These are phyloP conservation scores for Nymphalis io DNA, from an alignment of 1,140 invertebrate species.

Conservation along the genomic window DNA sequence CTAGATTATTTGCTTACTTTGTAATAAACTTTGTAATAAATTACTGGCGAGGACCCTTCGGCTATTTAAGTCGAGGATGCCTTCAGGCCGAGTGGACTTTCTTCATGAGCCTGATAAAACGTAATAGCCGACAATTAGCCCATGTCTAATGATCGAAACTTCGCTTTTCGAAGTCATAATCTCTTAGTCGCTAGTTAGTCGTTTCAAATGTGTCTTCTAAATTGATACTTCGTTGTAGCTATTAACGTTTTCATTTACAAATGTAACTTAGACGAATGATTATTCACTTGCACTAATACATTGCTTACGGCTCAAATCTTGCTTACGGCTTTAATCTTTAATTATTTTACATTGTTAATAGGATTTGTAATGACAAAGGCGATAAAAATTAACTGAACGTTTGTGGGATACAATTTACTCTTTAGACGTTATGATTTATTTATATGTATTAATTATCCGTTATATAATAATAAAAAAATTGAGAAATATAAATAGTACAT, in stretches of 20 bases:
- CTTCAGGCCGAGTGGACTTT: constrained; percentile 16
- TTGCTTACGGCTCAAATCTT: background rate
- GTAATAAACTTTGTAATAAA: constrained; percentile 26
- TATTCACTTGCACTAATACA: background rate
- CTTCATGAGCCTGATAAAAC: constrained; percentile 27
- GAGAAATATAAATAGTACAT: too few species aligned
- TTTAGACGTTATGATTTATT: too few species aligned
- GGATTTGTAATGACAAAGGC: background rate
- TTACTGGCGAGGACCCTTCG: constrained; percentile 11
- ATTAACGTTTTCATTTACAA: constrained; percentile 20
- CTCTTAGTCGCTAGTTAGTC: constrained; percentile 23
- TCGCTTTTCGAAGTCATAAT: constrained; percentile 19
- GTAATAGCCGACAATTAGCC: constrained; percentile 27
- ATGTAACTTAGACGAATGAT: constrained; percentile 13
- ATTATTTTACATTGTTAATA: background rate
- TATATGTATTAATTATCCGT: too few species aligned
- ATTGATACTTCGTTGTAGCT: constrained; percentile 18
- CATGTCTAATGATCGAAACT: constrained; percentile 33
- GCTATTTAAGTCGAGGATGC: constrained; percentile 3
- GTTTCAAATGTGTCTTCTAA: constrained; percentile 27
- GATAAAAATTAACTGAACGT: too few species aligned
- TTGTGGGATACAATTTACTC: too few species aligned
- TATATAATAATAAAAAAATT: too few species aligned
- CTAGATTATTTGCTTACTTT: constrained; percentile 23
- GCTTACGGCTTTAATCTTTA: background rate